phyloP scores from a whole-genome alignment of 2,888 invertebrate species.

The Pachycephus smyrnensis region DNA sequence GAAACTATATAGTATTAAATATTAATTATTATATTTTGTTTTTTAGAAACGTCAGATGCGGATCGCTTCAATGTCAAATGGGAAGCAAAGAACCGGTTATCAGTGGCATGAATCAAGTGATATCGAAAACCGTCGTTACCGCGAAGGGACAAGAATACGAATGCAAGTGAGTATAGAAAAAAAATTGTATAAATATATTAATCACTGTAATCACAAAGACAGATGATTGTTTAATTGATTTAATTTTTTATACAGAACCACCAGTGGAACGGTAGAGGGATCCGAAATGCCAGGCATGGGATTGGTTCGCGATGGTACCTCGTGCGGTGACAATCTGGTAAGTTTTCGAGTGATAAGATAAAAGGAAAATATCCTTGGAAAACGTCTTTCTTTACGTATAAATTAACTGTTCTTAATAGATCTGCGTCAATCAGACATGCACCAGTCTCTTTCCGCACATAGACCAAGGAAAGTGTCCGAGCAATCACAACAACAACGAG shows the following conservation, averaged over 20 bases:
- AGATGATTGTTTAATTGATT: not conserved
- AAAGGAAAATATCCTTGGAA: not conserved
- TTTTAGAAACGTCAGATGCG: conserved; percentile 89
- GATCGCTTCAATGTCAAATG: conserved; percentile 93
- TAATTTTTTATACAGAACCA: conserved; percentile 71
- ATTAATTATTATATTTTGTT: not conserved
- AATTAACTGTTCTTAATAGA: conserved; percentile 58
- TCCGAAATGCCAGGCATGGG: conserved; percentile 82
- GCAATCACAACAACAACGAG: conserved; percentile 86
- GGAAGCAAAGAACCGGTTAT: conserved; percentile 87
- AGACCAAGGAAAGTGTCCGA: conserved; percentile 90
- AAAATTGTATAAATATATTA: not conserved
- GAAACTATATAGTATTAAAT: not conserved
- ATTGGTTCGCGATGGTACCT: conserved; percentile 92
- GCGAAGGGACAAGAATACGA: conserved; percentile 91
- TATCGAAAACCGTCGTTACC: conserved; percentile 89
- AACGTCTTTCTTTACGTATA: not conserved
- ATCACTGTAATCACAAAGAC: not conserved
- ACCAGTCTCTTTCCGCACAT: conserved; percentile 86
- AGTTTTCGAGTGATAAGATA: conserved; percentile 27
- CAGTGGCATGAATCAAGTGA: conserved; percentile 83
- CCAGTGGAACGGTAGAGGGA: conserved; percentile 77
- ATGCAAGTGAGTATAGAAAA: conserved; percentile 88
- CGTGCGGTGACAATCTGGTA: conserved; percentile 90
- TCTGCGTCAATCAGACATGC: conserved; percentile 96